Evolutionary conservation across 2,113 vertebrate genomes (phyloP).

Genomic region (Cyrtonyx montezumae): DNA sequence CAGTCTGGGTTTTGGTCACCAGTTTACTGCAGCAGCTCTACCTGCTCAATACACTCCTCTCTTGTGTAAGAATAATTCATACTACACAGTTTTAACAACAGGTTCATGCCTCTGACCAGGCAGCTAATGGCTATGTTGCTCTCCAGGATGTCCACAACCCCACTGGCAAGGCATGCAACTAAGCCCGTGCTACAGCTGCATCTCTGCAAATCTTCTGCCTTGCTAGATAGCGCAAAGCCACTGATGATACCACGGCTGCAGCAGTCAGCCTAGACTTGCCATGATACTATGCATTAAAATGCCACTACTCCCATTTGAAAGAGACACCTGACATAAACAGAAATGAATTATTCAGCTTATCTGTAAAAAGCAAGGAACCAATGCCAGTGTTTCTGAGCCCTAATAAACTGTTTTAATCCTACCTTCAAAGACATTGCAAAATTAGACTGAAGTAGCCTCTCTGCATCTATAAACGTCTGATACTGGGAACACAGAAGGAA

Average conservation of each 20-base stretch:
- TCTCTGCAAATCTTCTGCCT: neutral
- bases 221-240: neutral
- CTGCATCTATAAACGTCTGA: neutral
- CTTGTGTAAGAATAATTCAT: neutral
- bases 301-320: neutral
- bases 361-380: neutral
- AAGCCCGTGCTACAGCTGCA: neutral
- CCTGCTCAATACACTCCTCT: neutral
- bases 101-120: neutral
- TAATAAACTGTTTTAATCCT: neutral
- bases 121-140: fast-evolving
- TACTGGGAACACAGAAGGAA: neutral
- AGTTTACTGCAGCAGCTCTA: neutral
- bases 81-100: neutral
- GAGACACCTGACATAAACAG: neutral
- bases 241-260: neutral
- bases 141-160: neutral
- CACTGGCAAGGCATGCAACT: fast-evolving
- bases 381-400: neutral
- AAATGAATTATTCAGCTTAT: neutral
- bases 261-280: neutral
- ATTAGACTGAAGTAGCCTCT: neutral
- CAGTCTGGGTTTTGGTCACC: neutral
- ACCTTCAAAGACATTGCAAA: neutral
- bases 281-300: neutral